A percentile compares a stretch with the other conserved stretches of the same genome.
phyloP scores from a whole-genome alignment of 2,888 invertebrate genomes.

The Achlya flavicornis region DNA sequence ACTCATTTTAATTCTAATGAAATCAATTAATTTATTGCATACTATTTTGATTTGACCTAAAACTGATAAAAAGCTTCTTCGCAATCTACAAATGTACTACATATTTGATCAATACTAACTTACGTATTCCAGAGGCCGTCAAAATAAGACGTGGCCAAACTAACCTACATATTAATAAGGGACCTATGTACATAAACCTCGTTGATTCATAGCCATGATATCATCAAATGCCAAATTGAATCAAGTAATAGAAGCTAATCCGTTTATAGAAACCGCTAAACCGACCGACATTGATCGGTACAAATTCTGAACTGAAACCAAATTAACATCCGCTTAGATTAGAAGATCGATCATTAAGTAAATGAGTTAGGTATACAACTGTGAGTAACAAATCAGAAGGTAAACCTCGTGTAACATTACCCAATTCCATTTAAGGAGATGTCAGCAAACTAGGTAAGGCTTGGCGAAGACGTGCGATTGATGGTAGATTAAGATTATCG shows the following conservation, averaged over 20 bases:
- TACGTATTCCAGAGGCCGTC: neutral
- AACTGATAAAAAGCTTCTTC: too few species aligned
- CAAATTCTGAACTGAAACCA: constrained; percentile 30
- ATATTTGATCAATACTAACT: neutral
- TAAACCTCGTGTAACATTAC: constrained; percentile 34
- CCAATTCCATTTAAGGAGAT: constrained; percentile 26
- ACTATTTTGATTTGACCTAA: neutral
- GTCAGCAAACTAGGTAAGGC: constrained; percentile 28
- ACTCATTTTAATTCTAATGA: neutral
- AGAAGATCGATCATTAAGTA: constrained; percentile 38
- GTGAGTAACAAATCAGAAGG: constrained; percentile 11
- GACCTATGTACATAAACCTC: neutral
- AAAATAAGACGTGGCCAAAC: constrained; percentile 6
- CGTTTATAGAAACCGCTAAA: neutral
- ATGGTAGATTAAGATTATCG: constrained; percentile 34
- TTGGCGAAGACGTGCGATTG: constrained; percentile 29
- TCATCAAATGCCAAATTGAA: constrained; percentile 1
- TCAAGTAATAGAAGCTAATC: neutral
- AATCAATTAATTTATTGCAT: neutral
- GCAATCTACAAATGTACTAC: too few species aligned
- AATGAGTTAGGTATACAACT: constrained; percentile 47
- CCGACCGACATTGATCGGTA: constrained; percentile 19
- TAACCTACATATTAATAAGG: constrained; percentile 7
- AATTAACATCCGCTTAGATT: constrained; percentile 24
- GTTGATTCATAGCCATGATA: constrained; percentile 2